Base-by-base conservation (phyloP, 2,888 invertebrate genomes). In the Amphipoea oculea region DNA sequence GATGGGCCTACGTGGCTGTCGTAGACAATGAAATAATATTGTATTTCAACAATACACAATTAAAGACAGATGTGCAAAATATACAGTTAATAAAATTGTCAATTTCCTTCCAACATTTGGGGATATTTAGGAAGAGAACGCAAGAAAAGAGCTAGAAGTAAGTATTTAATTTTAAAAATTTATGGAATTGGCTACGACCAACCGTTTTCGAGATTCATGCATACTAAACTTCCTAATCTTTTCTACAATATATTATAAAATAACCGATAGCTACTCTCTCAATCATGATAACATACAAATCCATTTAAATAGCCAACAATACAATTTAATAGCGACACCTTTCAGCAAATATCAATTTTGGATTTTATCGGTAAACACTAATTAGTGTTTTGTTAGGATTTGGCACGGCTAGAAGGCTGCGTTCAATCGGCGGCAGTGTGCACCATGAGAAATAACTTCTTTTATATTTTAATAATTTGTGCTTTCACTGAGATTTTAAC, bases 371-470 rank as follows among this genome's bases (percentile, higher is more conserved):
- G 54, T 48, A 76, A 85, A 85, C 86, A 85, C 65, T 89, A 88
- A 88, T 85, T 84, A 79, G 29, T 76, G 40, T 78, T 78, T 77
- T 81, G 86, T 88, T 73, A 62, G 79, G 65, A 88, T 89, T 88
- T 76, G 11, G 11, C 71, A 86, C 78, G 88, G 82, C 77, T 9
- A 40, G 45, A 40, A 40, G 48, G 60, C 36, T 73, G 45, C 45
- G 57, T 42, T 72, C 76, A 72, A 69, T 75, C 79, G 68, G 36
- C 48, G 42, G 29, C 40, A 66, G 75, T 65, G 29, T 67, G 72
- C 81, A 82, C 71, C 36, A 89, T 89, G 90, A 79, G 82, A 79
- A 79, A 73, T 77, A 76, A 86, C 73, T 62, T 72, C 23, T 76
- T 82, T 66, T 65, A 72, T 76, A 77, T 89, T 81, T 81, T 89